Conservation (phyloP, 1,140 invertebrate species). For the Reticulitermes speratus region DNA sequence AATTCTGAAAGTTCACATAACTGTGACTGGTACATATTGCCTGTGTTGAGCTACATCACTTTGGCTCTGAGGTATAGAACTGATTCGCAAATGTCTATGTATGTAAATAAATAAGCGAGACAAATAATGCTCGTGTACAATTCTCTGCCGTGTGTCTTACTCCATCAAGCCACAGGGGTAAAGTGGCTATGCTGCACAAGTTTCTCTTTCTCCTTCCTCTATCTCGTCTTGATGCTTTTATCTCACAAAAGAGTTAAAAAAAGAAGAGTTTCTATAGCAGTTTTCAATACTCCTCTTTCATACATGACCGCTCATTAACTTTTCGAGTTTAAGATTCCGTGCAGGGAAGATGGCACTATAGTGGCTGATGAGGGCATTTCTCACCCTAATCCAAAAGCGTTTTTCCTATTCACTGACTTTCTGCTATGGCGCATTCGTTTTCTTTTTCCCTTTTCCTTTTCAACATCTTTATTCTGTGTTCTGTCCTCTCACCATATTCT, state of each 20-base stretch:
- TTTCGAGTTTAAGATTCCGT: conserved; percentile 30
- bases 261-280: conserved; percentile 23
- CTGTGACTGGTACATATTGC: background rate
- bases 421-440: conserved; percentile 2
- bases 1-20: background rate
- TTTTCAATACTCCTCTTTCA: conserved; percentile 28
- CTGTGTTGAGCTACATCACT: background rate
- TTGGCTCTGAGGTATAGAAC: background rate
- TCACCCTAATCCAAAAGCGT: conserved; percentile 22
- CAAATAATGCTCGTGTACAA: background rate
- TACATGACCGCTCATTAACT: conserved; percentile 31
- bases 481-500: background rate
- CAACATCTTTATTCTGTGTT: background rate
- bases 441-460: background rate
- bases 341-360: conserved; percentile 1
- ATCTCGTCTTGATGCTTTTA: conserved; percentile 12
- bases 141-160: background rate
- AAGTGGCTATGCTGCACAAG: background rate
- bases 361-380: conserved; percentile 25
- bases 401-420: conserved; percentile 32
- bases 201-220: background rate
- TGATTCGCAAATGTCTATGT: background rate
- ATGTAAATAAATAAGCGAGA: background rate
- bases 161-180: background rate
- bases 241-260: conserved; percentile 16